Base-by-base conservation (phyloP, 2,888 invertebrate genomes). In the Pharmacophagus antenor region DNA sequence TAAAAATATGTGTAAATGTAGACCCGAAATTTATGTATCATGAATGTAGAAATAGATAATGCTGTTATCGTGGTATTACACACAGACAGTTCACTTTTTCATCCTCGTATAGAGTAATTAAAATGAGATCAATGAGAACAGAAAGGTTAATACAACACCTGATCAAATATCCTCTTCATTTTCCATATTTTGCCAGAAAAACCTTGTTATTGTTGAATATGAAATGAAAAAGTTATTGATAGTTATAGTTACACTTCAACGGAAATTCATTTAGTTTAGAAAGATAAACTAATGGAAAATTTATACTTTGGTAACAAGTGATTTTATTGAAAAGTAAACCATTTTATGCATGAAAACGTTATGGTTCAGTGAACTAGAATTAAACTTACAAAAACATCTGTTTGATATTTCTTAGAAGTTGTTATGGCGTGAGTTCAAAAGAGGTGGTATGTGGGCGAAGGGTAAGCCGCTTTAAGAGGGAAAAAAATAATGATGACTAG, bases 281-380 rank as follows among this genome's bases (percentile, higher is more conserved):
- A 59, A 59, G 54, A 59, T 59, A 59, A 59, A 59, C 59, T 49
- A 42, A 59, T 54, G 21, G 59, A 50, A 59, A 59, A 55, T 25
- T 49, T 48, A 50, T 20, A 17, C 15, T 12, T 52, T 48, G 25
- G 52, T 41, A 53, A 53, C 58, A 58, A 58, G 54, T 54, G 47
- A 27, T 59, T 25, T 59, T 59, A 54, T 54, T 53, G 58, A 54
- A 59, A 59, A 59, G 54, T 50, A 54, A 54, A 59, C 59, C 23
- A 44, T 49, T 54, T 59, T 59, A 59, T 54, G 59, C 44, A 55
- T 50, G 59, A 59, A 59, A 54, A 55, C 54, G 44, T 44, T 42
- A 37, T 27, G 41, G 59, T 44, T 50, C 48, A 50, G 27, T 59
- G 54, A 55, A 31, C 44, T 21, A 17, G 49, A 59, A 59, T 54